Evolutionary conservation across 1,140 invertebrate species (phyloP).

Genomic region (Pseudomyrmex concolor): DNA sequence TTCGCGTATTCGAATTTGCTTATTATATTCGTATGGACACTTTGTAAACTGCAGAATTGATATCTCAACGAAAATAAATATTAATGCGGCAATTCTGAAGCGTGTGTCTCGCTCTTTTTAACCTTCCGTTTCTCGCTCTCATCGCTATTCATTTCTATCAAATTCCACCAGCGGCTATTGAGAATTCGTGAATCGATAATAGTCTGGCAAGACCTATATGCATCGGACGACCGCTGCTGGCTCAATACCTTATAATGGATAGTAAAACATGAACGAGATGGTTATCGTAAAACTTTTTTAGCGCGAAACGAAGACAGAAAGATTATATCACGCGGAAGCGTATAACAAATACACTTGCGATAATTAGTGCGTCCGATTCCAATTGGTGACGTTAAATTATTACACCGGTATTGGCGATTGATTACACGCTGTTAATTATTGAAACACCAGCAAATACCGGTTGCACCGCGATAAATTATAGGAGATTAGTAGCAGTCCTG

Average conservation of each 20-base stretch:
- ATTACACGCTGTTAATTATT: slow-evolving; percentile 68
- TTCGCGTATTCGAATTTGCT: neutral
- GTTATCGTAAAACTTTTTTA: neutral
- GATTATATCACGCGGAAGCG: slow-evolving; percentile 36
- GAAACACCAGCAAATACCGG: slow-evolving; percentile 58
- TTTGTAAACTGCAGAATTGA: slow-evolving; percentile 15
- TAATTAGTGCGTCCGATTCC: slow-evolving; percentile 46
- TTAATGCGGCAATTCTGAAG: slow-evolving; percentile 7
- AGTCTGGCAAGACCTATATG: slow-evolving; percentile 30
- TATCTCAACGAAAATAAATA: slow-evolving; percentile 25
- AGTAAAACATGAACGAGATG: neutral
- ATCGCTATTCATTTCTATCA: slow-evolving; percentile 38
- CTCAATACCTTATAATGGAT: slow-evolving; percentile 48
- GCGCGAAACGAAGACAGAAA: neutral
- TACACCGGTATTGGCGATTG: slow-evolving; percentile 65
- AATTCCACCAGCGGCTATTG: slow-evolving; percentile 11
- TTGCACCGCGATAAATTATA: slow-evolving; percentile 66
- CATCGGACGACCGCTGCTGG: neutral
- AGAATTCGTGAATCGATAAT: slow-evolving; percentile 66
- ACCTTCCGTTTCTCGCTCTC: slow-evolving; percentile 2
- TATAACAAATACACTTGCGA: slow-evolving; percentile 30
- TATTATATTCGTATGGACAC: slow-evolving; percentile 23
- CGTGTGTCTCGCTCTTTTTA: slow-evolving; percentile 16
- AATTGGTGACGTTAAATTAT: slow-evolving; percentile 67
- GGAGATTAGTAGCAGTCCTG: slow-evolving; percentile 65